Base-by-base conservation (phyloP, 2,797 vertebrate genomes). In the Spea hammondii region DNA sequence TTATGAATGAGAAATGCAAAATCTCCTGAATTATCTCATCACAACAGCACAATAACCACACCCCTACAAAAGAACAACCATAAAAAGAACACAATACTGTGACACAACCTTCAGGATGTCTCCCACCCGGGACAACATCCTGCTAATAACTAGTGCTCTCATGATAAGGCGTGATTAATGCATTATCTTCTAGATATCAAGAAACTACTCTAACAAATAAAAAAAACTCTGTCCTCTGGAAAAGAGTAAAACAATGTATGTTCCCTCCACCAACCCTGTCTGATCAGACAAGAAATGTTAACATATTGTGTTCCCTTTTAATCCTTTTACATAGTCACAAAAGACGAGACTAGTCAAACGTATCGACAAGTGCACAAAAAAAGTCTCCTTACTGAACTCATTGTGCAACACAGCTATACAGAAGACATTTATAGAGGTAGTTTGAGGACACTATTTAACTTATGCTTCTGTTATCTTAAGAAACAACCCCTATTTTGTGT, bases 71-170 rank as follows among this genome's bases (percentile, higher is more conserved):
- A 62, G 59, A 62, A 62, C 14, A 62, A 62, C 59, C 59, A 62
- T 62, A 62, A 62, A 62, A 62, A 62, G 59, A 62, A 62, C 59
- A 62, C 59, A 62, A 62, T 62, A 62, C 59, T 62, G 59, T 62
- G 59, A 62, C 59, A 62, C 32, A 12, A 62, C 12, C 59, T 62
- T 62, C 59, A 62, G 59, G 59, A 62, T 62, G 59, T 62, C 59
- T 62, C 59, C 59, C 59, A 62, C 59, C 59, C 59, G n/a, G 6
- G 59, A 62, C 32, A 62, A 62, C 59, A 62, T 62, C 59, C 59
- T 62, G 59, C 59, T 62, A 59, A 59, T 59, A 62, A 32, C 59
- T 6, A 17, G 6, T 17, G n/a, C 59, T 62, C n/a, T 62, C 59
- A 62, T 62, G 59, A 62, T 62, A 62, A 62, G 59, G 9, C n/a